Evolutionary conservation across 2,888 invertebrate genomes (phyloP), one percentile per base, ranked within the genome.

Genomic region (Chymomyza amoena): DNA sequence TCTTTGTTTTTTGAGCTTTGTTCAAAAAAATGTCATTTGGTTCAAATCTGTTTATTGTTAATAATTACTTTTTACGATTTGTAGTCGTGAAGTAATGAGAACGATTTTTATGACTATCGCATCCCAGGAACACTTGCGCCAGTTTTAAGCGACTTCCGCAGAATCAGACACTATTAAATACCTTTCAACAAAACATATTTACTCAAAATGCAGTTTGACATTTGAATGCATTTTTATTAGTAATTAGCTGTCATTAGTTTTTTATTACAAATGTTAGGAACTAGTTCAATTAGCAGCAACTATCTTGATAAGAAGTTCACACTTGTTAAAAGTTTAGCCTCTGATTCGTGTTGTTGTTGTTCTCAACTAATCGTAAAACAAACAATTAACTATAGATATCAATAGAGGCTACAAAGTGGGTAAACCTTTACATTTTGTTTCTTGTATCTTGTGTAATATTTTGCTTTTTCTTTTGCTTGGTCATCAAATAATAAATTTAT

Each of bases 251-350:
- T 25, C 57, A 25, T 57, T 15, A 57, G 25, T 57, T 15, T 32
- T 32, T 20, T 6, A 28, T 9, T 61, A 25, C 39, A 68, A 32
- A 39, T 32, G 65, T 54, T 54, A 70, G 59, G 71, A 81, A 84
- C 68, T 84, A 75, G 84, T 84, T 85, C 84, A 84, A 84, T 85
- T 85, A 78, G 79, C 72, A 79, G 72, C 64, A 73, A 80, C 76
- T 56, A 63, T 64, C 66, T 66, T 71, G 84, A 85, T 85, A 84
- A 84, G 80, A 28, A 63, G 18, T 18, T 50, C 20, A 16, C 18
- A 51, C 62, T 50, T 62, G 62, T 45, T 45, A 25, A 28, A 59
- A 7, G n/a, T n/a, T 54, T 18, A 54, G 25, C 57, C 25, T 57
- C 25, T 15, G 25, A 52, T 52, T 18, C 28, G 51, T 68, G 13